Base-by-base conservation (phyloP, 2,113 vertebrate genomes). In the Phalacrocorax aristotelis region DNA sequence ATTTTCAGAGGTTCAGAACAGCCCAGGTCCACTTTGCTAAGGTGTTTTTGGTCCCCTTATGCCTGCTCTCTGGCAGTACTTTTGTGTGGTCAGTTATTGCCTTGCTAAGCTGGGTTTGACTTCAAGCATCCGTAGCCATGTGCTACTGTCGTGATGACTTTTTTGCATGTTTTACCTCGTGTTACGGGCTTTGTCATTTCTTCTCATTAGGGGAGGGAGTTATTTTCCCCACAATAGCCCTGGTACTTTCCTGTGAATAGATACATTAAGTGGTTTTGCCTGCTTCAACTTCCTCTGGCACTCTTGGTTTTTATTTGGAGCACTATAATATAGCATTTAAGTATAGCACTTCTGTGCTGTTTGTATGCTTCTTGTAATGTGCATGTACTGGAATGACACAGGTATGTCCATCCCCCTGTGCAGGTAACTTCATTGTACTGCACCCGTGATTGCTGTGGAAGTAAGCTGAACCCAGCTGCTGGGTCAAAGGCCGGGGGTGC, bases 311-410 rank as follows among this genome's bases (percentile, higher is more conserved):
- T 55, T 52, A 38, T 58, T 52, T 38, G 38, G 17, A 62, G 4
- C 8, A 8, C 42, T 20, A 2, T 27, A 48, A 3, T 25, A 4
- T 6, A 38, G 4, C 30, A 32, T 79, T 71, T 46, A 29, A 60
- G 34, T 34, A 4, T 1, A 62, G 44, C 44, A 16, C 3, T 71
- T 36, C 9, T 6, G 7, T 8, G 10, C 32, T 62, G 15, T 38
- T 34, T 61, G 2, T 0, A 1, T 46, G 36, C 32, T 72, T 18
- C 46, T 62, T 38, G 52, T 58, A 30, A 26, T 2, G 26, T 20
- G 34, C 16, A 4, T 4, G 57, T 65, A 15, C 64, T 51, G 57
- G 49, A 36, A 36, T 36, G 26, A 9, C 0, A 5, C 0, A 7
- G 36, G 55, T 58, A 25, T 27, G 32, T n/a, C 61, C 34, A 0